These are phyloP conservation scores for Microtus pennsylvanicus DNA, from an alignment of 2,113 vertebrate genomes.

Conservation along the genomic window DNA sequence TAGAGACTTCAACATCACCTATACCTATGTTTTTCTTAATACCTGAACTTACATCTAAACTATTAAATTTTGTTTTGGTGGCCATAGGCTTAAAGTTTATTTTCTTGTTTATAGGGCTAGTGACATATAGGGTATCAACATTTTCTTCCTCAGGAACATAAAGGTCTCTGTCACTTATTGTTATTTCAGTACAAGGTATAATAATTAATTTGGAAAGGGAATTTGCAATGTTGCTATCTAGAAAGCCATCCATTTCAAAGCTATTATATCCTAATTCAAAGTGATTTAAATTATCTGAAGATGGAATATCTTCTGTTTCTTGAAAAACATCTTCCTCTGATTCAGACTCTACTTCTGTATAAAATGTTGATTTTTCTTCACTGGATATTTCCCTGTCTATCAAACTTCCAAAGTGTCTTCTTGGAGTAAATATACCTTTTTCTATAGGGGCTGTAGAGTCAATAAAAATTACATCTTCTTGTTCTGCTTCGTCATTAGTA, in stretches of 20 bases:
- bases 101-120: conserved; percentile 19
- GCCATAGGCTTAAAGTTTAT: neutral
- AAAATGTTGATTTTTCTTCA: neutral
- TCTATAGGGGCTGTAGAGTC: neutral
- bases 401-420: neutral
- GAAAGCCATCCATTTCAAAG: neutral
- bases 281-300: neutral
- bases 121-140: neutral
- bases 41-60: neutral
- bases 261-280: neutral
- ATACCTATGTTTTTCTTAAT: neutral
- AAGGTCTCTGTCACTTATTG: neutral
- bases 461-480: neutral
- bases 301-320: conserved; percentile 18
- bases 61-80: neutral
- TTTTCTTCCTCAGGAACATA: neutral
- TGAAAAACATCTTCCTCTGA: conserved; percentile 3
- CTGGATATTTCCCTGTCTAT: neutral
- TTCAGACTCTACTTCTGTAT: neutral
- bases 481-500: neutral
- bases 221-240: neutral
- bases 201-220: neutral
- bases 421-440: conserved; percentile 12
- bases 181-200: neutral
- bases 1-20: neutral